phyloP scores from a whole-genome alignment of 2,113 vertebrate genomes.

The Corythornis vintsioides region DNA sequence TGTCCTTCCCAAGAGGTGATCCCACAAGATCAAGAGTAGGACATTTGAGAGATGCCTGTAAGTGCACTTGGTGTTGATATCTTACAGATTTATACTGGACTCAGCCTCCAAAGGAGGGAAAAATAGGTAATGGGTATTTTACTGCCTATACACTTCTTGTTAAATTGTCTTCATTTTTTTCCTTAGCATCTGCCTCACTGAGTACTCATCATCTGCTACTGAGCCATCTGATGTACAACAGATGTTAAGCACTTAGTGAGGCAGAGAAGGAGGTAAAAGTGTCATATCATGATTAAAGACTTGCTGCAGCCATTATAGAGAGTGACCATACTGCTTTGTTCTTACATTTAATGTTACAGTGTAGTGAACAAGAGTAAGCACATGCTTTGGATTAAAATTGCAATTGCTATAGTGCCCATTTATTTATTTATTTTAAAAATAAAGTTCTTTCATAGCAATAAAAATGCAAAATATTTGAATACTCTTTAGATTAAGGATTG shows the following conservation, averaged over 20 bases:
- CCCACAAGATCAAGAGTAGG: neutral
- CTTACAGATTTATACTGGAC: constrained; percentile 5
- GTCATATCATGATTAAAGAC: constrained; percentile 56
- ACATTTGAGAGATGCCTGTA: neutral
- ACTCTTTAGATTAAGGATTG: neutral
- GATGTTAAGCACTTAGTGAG: constrained; percentile 66
- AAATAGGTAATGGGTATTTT: constrained; percentile 52
- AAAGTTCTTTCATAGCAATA: neutral
- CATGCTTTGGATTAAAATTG: neutral
- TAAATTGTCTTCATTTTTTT: constrained; percentile 55
- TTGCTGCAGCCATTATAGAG: neutral
- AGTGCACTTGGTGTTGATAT: neutral
- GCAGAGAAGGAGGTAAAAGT: constrained; percentile 56
- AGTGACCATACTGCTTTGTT: constrained; percentile 31
- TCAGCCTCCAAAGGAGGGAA: neutral
- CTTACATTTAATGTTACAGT: neutral
- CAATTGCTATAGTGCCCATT: neutral
- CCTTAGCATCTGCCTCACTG: constrained; percentile 56
- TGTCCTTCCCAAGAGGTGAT: neutral
- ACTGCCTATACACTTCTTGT: constrained; percentile 36
- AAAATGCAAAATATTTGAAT: neutral
- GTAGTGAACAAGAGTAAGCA: neutral
- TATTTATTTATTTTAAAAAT: neutral
- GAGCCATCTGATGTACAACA: constrained; percentile 64
- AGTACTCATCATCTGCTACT: constrained; percentile 60